Percentiles rank a stretch among this genome's conserved stretches.
These are phyloP conservation scores for Lagopus muta DNA, from an alignment of 2,113 vertebrate genomes.

Conservation along the genomic window DNA sequence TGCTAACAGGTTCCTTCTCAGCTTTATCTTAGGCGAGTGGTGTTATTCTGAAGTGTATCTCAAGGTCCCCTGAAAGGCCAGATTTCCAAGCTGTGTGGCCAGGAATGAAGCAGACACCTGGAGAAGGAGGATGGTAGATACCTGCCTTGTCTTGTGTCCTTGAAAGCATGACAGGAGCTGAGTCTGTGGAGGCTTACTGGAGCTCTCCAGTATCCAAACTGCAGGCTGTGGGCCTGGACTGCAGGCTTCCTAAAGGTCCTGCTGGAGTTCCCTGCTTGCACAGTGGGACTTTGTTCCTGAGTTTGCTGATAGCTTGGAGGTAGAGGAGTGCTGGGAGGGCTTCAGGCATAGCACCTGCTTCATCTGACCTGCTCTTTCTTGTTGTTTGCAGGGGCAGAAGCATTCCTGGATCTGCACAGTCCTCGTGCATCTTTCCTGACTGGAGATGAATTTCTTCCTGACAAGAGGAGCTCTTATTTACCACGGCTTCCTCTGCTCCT, in stretches of 20 bases:
- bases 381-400: background rate
- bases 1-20: background rate
- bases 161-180: background rate
- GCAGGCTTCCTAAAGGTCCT: background rate
- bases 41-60: no score
- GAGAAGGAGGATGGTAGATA: background rate
- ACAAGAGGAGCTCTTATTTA: background rate
- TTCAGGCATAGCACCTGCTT: accelerated
- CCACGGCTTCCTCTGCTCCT: background rate
- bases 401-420: accelerated
- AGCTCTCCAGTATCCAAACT: background rate
- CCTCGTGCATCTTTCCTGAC: background rate
- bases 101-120: background rate
- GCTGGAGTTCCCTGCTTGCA: background rate
- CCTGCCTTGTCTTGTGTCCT: background rate
- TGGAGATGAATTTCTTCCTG: background rate
- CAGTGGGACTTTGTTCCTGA: background rate
- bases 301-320: background rate
- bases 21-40: background rate
- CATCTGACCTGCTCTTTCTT: background rate
- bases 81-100: background rate
- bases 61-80: background rate
- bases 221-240: background rate
- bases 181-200: background rate
- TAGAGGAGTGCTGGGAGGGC: background rate